phyloP scores from a whole-genome alignment of 2,113 vertebrate species.

The Colossoma macropomum region DNA sequence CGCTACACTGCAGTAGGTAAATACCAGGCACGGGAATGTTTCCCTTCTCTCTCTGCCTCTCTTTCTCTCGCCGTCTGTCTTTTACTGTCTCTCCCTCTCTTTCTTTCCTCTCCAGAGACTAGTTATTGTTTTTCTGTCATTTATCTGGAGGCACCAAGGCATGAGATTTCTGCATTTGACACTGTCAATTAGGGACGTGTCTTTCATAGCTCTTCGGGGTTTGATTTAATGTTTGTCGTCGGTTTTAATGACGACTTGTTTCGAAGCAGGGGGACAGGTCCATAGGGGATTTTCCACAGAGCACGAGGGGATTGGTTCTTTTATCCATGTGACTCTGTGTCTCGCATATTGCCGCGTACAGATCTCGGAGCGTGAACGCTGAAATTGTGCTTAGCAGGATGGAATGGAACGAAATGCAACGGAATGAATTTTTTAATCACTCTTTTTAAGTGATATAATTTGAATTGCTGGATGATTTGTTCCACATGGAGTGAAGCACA shows the following conservation, averaged over 20 bases:
- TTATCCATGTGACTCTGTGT: background rate
- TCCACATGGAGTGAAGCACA: background rate
- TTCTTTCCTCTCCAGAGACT: slow-evolving; percentile 1
- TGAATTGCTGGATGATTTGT: background rate
- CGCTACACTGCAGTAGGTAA: background rate
- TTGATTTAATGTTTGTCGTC: slow-evolving; percentile 4
- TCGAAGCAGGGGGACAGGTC: slow-evolving; percentile 7
- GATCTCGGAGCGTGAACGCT: background rate
- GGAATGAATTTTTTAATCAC: background rate
- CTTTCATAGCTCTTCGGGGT: slow-evolving; percentile 25
- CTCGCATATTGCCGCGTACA: background rate
- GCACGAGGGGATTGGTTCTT: background rate
- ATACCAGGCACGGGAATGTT: slow-evolving; percentile 13
- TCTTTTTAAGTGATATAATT: slow-evolving; percentile 4
- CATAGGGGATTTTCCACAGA: background rate
- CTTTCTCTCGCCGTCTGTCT: background rate
- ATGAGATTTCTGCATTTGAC: slow-evolving; percentile 27
- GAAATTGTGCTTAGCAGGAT: background rate
- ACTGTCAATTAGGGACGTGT: slow-evolving; percentile 17
- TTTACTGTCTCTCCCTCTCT: background rate
- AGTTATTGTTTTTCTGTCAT: slow-evolving; percentile 39
- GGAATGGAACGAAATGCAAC: background rate
- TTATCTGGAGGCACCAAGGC: slow-evolving; percentile 23
- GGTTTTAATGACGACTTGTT: slow-evolving; percentile 16
- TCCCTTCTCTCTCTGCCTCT: background rate